These are phyloP conservation scores for Macrosiphum euphorbiae DNA, from an alignment of 2,888 invertebrate genomes.

Conservation along the genomic window DNA sequence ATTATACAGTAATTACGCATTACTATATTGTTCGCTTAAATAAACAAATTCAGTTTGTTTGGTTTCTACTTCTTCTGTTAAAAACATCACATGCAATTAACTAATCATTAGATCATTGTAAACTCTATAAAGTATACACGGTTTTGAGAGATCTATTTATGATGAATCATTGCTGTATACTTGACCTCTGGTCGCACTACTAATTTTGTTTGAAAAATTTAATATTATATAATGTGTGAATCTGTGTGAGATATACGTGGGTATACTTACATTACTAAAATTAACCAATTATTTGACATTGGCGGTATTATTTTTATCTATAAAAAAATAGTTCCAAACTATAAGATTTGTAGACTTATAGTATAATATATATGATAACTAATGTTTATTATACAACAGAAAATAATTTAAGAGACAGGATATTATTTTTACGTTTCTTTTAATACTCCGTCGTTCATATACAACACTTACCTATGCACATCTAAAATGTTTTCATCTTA, in stretches of 20 bases:
- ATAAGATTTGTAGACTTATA: neutral
- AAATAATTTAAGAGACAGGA: neutral
- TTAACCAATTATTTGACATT: neutral
- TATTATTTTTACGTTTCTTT: neutral
- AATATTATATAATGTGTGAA: neutral
- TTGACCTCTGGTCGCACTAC: neutral
- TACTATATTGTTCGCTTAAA: neutral
- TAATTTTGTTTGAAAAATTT: neutral
- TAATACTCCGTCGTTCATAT: neutral
- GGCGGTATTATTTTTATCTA: neutral
- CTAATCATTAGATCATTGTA: neutral
- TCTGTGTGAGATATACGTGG: neutral
- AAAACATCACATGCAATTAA: neutral
- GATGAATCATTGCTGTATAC: neutral
- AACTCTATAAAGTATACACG: neutral
- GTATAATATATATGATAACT: neutral
- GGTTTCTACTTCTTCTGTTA: neutral
- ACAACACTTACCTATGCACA: neutral
- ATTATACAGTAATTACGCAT: neutral
- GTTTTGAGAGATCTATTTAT: neutral
- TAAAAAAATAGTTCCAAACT: too few relatives aligned
- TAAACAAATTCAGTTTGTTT: conserved; percentile 3
- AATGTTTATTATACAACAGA: neutral
- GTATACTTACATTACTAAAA: neutral
- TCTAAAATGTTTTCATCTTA: neutral